Base-by-base conservation (phyloP, 2,797 vertebrate species). In the Eospalax fontanierii region DNA sequence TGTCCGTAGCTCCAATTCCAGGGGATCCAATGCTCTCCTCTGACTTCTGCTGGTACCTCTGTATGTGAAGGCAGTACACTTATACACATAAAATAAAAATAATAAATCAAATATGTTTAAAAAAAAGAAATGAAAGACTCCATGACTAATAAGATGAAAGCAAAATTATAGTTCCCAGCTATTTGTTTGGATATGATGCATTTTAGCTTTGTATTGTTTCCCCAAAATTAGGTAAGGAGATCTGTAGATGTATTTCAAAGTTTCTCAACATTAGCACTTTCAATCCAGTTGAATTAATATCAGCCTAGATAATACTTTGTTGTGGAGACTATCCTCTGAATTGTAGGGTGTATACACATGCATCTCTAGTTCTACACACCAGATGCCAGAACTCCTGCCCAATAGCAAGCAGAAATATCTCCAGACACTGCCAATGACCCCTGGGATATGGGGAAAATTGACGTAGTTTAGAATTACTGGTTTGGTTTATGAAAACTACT, bases 401-500 rank as follows among this genome's bases (percentile, higher is more conserved):
- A 6, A 2, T 33, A 54, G 16, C 16, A 74, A 79, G 0, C 5
- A 33, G 70, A 93, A 83, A 71, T 21, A 1, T 57, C 73, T 38
- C 15, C 33, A 91, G n/a, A 54, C 0, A 43, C 38, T 84, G 46
- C 21, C 21, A 61, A 7, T 61, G 12, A 28, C 26, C 57, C 14
- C 59, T n/a, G 26, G 73, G 22, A 65, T 4, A 2, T 19, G 19
- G 2, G 1, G 4, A 43, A 61, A 66, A 57, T 30, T 4, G 1
- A 40, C 24, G 3, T 7, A 19, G 4, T 11, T 65, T 68, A 73
- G 1, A 74, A 89, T 59, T 11, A 80, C 24, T 54, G 22, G 11
- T 79, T 92, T 65, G 21, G 22, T 89, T 59, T 85, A 38, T 91
- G 30, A 35, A 83, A 86, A 80, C 30, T 61, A 28, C 68, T 50